Percentiles rank a stretch among this genome's conserved stretches.
Conservation (phyloP, 2,888 invertebrate species). For the Lycocerus yunnanus region DNA sequence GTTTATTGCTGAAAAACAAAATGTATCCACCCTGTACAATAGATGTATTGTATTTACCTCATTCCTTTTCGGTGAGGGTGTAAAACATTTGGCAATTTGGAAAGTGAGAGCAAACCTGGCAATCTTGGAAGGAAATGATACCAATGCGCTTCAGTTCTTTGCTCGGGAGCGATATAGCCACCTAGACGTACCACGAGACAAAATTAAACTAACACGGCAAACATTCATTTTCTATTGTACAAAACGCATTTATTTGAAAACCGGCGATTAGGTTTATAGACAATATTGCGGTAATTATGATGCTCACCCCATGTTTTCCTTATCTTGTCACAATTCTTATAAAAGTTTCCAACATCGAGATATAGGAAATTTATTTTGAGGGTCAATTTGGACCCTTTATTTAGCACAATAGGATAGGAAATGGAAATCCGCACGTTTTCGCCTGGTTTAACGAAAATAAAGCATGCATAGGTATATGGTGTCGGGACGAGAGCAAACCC, state of each 20-base stretch:
- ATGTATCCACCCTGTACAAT: no score
- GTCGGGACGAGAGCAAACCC: background rate
- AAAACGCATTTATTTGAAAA: background rate
- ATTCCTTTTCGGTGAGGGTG: background rate
- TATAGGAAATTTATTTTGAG: background rate
- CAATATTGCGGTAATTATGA: background rate
- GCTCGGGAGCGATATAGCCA: background rate
- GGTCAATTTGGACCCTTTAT: background rate
- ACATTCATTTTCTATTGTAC: background rate
- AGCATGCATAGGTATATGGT: background rate
- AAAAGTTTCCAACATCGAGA: background rate
- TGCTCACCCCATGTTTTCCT: background rate
- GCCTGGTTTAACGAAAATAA: background rate
- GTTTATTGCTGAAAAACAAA: no score
- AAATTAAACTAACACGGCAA: background rate
- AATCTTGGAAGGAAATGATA: background rate
- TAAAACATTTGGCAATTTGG: background rate
- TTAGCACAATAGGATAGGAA: background rate
- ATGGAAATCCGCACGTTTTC: background rate
- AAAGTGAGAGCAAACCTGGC: background rate
- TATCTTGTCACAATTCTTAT: background rate
- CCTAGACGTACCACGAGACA: background rate
- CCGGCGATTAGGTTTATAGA: background rate
- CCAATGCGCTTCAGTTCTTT: background rate
- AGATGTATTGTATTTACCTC: no score